Base-by-base conservation (phyloP, 2,113 vertebrate genomes). In the Fukomys damarensis region DNA sequence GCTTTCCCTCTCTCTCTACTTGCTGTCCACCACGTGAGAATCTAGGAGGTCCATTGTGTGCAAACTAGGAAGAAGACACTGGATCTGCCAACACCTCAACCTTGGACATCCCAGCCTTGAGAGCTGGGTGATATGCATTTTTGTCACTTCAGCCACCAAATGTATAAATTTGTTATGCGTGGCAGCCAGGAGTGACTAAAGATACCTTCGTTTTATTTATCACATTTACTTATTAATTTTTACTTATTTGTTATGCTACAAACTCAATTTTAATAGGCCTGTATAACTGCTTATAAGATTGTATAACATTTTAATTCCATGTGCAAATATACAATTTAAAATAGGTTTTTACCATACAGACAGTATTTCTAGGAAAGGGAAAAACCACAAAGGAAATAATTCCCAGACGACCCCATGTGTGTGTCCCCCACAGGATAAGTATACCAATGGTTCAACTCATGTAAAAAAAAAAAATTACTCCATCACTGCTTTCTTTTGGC, bases 331-430 rank as follows among this genome's bases (percentile, higher is more conserved):
- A 91, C 0, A 41, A 82, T 88, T 93, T 80, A 93, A 94, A 89
- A 63, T 30, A 61, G 16, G 38, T 89, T 83, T 63, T 4, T 32
- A 38, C 72, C 58, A 92, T 7, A 89, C 56, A 72, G 58, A 83
- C 32, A 89, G n/a, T 14, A 86, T 93, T n/a, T 77, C 19, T 8
- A 89, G 41, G n/a, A 79, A 93, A 91, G 5, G 26, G 58, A 86
- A 95, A 54, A 94, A 38, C n/a, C 76, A 81, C 52, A 91, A 38
- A 96, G 52, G 46, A 91, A 95, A 38, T 17, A 52, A 94, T 19
- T 63, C 76, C 32, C 43, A 49, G 58, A 70, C 54, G 46, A 70
- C 16, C 13, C 24, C 49, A 43, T 14, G 3, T 30, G n/a, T 87
- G 17, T 88, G 20, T 13, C 58, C 38, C 54, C 20, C 56, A 28